These are phyloP conservation scores for Thermophis baileyi DNA, from an alignment of 2,113 vertebrate genomes.

Conservation along the genomic window DNA sequence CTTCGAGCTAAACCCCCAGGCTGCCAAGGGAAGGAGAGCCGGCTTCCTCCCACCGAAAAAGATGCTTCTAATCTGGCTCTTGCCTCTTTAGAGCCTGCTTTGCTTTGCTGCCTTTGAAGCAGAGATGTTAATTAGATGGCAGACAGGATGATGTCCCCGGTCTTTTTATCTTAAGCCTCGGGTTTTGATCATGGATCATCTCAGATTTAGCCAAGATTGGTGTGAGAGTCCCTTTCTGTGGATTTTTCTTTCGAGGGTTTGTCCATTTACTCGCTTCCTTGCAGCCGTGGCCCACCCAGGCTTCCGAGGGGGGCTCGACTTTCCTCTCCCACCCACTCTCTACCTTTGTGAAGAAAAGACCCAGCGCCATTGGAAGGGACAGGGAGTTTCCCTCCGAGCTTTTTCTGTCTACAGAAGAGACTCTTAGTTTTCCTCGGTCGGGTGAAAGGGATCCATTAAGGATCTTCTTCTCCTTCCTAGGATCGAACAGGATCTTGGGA, in stretches of 20 bases:
- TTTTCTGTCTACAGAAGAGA: background rate
- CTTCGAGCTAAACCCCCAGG: background rate
- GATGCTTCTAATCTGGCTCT: too few species aligned
- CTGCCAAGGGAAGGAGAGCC: background rate
- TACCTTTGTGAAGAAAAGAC: background rate
- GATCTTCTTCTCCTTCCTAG: too few species aligned
- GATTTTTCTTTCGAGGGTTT: background rate
- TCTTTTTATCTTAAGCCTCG: background rate
- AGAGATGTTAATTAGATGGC: background rate
- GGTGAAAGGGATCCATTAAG: too few species aligned
- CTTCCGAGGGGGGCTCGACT: background rate
- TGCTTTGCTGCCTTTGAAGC: background rate
- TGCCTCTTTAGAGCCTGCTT: background rate
- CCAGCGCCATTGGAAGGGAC: too few species aligned
- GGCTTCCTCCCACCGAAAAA: background rate
- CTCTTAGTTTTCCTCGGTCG: fast-evolving
- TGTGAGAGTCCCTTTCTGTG: background rate
- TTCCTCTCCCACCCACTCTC: background rate
- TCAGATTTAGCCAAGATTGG: background rate
- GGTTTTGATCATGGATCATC: background rate
- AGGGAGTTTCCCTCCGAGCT: background rate
- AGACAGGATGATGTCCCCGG: too few species aligned
- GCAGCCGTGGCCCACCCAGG: too few species aligned
- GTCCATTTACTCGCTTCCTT: background rate
- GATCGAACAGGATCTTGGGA: background rate